A percentile compares a stretch with the other conserved stretches of the same genome.
Conservation (phyloP, 2,797 vertebrate species). For the Rhinatrema bivittatum region DNA sequence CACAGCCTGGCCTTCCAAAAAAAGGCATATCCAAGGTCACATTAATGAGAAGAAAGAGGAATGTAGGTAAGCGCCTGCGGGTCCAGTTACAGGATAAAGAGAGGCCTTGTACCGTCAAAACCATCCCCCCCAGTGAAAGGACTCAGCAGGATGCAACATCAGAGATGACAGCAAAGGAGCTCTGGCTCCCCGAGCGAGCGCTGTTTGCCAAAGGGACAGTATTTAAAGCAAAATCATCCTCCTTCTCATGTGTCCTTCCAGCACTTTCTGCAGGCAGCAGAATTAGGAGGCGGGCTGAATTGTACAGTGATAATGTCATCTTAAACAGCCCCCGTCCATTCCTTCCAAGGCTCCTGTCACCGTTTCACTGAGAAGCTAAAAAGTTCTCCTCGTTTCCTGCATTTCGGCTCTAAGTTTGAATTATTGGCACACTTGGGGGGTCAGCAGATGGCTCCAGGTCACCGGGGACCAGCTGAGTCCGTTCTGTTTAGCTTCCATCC, state of each 20-base stretch:
- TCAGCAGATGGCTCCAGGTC: too few relatives aligned
- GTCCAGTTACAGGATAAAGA: slow-evolving; percentile 16
- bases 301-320: too few relatives aligned
- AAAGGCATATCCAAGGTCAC: slow-evolving; percentile 13
- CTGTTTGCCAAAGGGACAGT: slow-evolving; percentile 16
- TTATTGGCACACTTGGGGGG: neutral
- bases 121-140: slow-evolving; percentile 26
- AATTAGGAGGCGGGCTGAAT: too few relatives aligned
- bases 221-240: slow-evolving; percentile 41
- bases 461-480: too few relatives aligned
- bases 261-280: too few relatives aligned
- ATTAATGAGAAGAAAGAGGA: slow-evolving; percentile 26
- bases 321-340: too few relatives aligned
- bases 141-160: slow-evolving; percentile 24
- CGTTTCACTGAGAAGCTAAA: neutral
- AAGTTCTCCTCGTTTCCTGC: neutral
- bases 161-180: too few relatives aligned
- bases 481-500: too few relatives aligned
- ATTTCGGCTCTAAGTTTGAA: slow-evolving; percentile 13
- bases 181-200: too few relatives aligned
- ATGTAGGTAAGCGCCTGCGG: slow-evolving; percentile 6
- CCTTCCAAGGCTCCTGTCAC: too few relatives aligned
- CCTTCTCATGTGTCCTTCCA: too few relatives aligned
- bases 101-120: slow-evolving; percentile 31
- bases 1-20: neutral